phyloP scores from a whole-genome alignment of 2,113 vertebrate species.

The Alexandromys fortis region DNA sequence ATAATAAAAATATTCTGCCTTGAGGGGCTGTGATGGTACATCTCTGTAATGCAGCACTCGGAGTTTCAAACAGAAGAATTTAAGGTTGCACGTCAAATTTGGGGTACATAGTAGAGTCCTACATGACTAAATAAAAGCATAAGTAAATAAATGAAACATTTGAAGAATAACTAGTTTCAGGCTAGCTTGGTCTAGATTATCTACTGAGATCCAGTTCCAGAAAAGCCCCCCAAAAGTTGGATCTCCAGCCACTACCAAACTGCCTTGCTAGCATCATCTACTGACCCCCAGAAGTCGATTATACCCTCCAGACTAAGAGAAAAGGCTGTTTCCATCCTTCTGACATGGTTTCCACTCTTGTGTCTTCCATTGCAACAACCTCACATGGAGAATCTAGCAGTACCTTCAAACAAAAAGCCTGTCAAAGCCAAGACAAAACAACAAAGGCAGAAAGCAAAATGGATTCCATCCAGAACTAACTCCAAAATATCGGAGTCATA shows the following conservation, averaged over 20 bases:
- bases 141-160: background rate
- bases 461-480: conserved; percentile 77
- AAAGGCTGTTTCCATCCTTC: background rate
- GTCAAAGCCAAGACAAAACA: background rate
- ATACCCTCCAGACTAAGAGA: background rate
- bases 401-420: conserved; percentile 2
- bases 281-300: too few relatives aligned
- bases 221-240: background rate
- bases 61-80: background rate
- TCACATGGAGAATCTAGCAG: rapidly evolving
- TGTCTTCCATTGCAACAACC: background rate
- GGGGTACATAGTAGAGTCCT: background rate
- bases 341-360: background rate
- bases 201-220: background rate
- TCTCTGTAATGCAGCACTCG: background rate
- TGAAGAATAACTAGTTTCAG: background rate
- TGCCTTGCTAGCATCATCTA: background rate
- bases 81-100: background rate
- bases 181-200: background rate
- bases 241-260: background rate
- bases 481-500: conserved; percentile 75
- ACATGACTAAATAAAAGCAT: background rate
- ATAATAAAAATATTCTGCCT: background rate
- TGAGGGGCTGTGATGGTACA: background rate
- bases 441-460: conserved; percentile 45